These are phyloP conservation scores for Sericinus montela DNA, from an alignment of 2,888 invertebrate genomes.

Conservation along the genomic window DNA sequence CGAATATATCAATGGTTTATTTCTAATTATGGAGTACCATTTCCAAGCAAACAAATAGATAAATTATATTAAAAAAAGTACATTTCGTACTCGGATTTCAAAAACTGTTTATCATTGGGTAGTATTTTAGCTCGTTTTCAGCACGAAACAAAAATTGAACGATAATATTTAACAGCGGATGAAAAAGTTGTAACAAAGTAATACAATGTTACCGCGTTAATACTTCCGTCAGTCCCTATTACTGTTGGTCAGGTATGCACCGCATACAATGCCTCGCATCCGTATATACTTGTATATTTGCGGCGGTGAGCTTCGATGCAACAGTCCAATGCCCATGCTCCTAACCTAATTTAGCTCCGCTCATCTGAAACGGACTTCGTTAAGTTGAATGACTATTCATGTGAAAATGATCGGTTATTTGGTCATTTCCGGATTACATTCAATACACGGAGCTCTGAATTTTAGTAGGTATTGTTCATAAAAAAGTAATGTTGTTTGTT, in stretches of 20 bases:
- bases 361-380: conserved; percentile 16
- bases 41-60: too few species aligned
- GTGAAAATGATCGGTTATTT: conserved; percentile 8
- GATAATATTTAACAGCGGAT: background rate
- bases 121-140: too few species aligned
- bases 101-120: too few species aligned
- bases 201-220: background rate
- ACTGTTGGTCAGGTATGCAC: background rate
- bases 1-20: too few species aligned
- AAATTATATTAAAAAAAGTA: too few species aligned
- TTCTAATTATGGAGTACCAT: too few species aligned
- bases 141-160: too few species aligned
- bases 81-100: too few species aligned
- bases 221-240: background rate
- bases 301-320: background rate
- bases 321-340: conserved; percentile 7
- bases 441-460: too few species aligned
- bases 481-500: too few species aligned
- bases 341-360: conserved; percentile 12
- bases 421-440: background rate
- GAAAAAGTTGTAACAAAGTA: background rate
- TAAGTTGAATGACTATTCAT: conserved; percentile 7
- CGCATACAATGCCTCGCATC: background rate
- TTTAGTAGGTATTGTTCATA: too few species aligned
- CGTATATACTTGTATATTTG: background rate